Percentiles rank a stretch among this genome's conserved stretches.
Evolutionary conservation across 2,797 vertebrate species (phyloP).

Genomic region (Myotis pilosus): DNA sequence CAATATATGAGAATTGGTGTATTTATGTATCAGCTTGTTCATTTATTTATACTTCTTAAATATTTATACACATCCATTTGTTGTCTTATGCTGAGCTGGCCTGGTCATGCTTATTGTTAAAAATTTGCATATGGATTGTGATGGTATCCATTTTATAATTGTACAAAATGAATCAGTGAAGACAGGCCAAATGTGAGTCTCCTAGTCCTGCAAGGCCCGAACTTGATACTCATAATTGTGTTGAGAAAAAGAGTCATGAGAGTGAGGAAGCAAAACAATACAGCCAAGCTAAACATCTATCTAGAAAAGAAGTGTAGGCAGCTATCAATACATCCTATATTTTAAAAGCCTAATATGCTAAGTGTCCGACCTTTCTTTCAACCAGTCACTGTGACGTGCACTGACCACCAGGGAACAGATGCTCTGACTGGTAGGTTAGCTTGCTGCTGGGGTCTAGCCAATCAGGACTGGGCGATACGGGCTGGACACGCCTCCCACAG

Average conservation of each 20-base stretch:
- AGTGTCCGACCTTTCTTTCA: no score
- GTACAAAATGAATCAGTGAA: not conserved
- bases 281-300: not conserved
- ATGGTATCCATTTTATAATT: not conserved
- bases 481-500: accelerated
- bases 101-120: not conserved
- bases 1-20: not conserved
- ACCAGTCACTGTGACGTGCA: no score
- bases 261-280: not conserved
- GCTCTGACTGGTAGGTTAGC: no score
- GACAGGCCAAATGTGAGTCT: not conserved
- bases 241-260: not conserved
- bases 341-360: no score
- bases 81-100: not conserved
- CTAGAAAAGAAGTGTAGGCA: not conserved
- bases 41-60: not conserved
- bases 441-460: no score
- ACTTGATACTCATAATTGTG: not conserved
- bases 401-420: no score
- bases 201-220: not conserved
- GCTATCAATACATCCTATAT: not conserved
- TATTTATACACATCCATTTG: not conserved
- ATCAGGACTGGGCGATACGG: no score
- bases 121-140: not conserved
- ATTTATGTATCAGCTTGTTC: not conserved